Percentiles rank a stretch among this genome's conserved stretches.
phyloP scores from a whole-genome alignment of 1,140 invertebrate genomes.

The Drosophila setifemur region DNA sequence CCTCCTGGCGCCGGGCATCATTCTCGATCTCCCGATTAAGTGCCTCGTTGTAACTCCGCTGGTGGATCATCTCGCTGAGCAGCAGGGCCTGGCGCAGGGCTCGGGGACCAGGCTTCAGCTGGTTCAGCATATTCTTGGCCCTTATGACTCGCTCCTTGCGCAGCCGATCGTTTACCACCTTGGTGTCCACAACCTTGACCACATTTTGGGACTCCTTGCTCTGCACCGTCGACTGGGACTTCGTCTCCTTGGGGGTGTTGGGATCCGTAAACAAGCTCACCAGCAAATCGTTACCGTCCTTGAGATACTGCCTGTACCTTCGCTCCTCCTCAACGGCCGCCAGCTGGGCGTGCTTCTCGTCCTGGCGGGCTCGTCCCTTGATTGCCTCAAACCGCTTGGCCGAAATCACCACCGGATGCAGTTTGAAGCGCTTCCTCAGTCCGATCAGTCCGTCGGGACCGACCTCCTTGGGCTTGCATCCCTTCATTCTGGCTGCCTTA shows the following conservation, averaged over 20 bases:
- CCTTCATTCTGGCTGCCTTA: neutral
- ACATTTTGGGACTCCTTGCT: neutral
- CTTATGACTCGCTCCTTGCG: conserved; percentile 59
- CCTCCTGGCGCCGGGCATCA: conserved; percentile 26
- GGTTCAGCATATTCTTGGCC: conserved; percentile 38
- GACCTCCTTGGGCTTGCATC: conserved; percentile 3
- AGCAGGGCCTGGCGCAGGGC: conserved; percentile 37
- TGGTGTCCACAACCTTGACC: neutral
- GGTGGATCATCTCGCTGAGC: conserved; percentile 41
- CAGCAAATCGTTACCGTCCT: conserved; percentile 54
- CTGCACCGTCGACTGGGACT: neutral
- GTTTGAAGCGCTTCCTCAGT: neutral
- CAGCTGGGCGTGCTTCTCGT: conserved; percentile 6
- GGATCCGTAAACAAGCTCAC: conserved; percentile 47
- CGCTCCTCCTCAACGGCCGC: conserved; percentile 59
- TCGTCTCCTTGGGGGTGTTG: neutral
- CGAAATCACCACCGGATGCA: conserved; percentile 50
- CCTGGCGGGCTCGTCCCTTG: conserved; percentile 22
- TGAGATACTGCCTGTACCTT: conserved; percentile 54
- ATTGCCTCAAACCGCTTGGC: conserved; percentile 42
- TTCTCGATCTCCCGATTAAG: conserved; percentile 44
- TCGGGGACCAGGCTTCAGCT: conserved; percentile 50
- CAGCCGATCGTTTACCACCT: conserved; percentile 4
- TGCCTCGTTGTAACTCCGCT: conserved; percentile 27
- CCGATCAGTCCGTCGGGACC: conserved; percentile 4